phyloP scores from a whole-genome alignment of 2,113 vertebrate genomes.

The Jaculus jaculus region DNA sequence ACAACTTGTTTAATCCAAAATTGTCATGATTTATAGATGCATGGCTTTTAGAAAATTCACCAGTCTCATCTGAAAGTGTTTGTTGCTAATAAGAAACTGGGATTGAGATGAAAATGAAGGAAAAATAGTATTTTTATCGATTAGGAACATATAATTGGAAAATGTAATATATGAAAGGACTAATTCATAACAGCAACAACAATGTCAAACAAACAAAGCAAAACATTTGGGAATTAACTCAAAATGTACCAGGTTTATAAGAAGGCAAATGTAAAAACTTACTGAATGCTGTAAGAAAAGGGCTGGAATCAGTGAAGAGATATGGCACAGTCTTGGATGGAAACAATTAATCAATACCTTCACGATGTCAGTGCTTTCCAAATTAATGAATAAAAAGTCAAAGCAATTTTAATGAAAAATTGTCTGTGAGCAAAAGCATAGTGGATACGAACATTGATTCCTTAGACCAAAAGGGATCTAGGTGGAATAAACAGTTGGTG shows the following conservation, averaged over 20 bases:
- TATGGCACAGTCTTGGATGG: background rate
- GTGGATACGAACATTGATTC: background rate
- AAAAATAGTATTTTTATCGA: constrained; percentile 15
- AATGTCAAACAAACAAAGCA: background rate
- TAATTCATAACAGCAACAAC: constrained; percentile 2
- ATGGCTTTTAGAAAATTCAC: constrained; percentile 51
- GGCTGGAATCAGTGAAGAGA: background rate
- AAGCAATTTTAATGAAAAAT: background rate
- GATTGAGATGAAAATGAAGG: constrained; percentile 31
- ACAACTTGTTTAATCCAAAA: constrained; percentile 20
- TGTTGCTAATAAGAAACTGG: constrained; percentile 42
- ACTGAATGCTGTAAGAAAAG: constrained; percentile 36
- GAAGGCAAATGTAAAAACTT: constrained; percentile 13
- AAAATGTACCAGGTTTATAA: constrained; percentile 30
- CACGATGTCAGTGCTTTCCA: background rate
- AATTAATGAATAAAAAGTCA: background rate
- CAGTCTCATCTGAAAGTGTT: constrained; percentile 46
- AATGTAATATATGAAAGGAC: constrained; percentile 36
- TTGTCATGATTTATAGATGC: constrained; percentile 58
- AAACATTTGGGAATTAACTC: constrained; percentile 32
- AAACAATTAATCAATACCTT: background rate
- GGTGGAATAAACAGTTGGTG: background rate
- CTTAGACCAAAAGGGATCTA: background rate
- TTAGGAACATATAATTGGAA: constrained; percentile 61
- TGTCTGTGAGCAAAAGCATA: background rate